Evolutionary conservation across 2,113 vertebrate species (phyloP), one percentile per base, ranked within the genome.

Genomic region (Burhinus oedicnemus): DNA sequence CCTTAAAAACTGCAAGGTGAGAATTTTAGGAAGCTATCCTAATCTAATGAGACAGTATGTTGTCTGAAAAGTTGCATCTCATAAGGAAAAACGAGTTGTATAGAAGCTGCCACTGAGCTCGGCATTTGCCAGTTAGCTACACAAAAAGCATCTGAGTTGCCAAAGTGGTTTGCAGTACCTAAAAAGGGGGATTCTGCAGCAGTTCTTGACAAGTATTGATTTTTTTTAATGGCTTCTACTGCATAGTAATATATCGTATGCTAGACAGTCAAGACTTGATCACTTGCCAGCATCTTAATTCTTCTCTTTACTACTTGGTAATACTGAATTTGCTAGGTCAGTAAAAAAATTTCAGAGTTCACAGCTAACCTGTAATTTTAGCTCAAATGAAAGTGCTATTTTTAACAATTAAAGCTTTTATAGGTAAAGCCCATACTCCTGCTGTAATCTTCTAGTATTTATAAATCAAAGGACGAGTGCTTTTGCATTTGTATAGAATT

Each of bases 151-250:
- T 54, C 16, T 14, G 27, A 72, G 80, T 23, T 80, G 87, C 65
- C 74, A 36, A 40, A 55, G 58, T 4, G 17, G 58, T 36, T 64
- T 57, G 6, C n/a, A 18, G 65, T 3, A 30, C 69, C 84, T 57
- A 25, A 68, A 60, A 72, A 55, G 23, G 7, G 14, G 15, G 10
- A 29, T 69, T 87, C 92, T 93, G 95, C 94, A 72, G 93, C 94
- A 91, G 26, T 32, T 91, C 84, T 72, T 60, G 57, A 66, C 65
- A 68, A 80, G 26, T 58, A 95, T 72, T 55, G 94, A 83, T 60
- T 85, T 87, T 47, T 82, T 83, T 87, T 89, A 96, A 95, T 94
- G 91, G 89, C 23, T 96, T 93, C 36, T 90, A 34, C 92, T 95
- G 95, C 91, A 93, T 45, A 89, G 83, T 49, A 89, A 87, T 94